phyloP scores from a whole-genome alignment of 2,113 vertebrate species.

The Thalassarche chlororhynchos region DNA sequence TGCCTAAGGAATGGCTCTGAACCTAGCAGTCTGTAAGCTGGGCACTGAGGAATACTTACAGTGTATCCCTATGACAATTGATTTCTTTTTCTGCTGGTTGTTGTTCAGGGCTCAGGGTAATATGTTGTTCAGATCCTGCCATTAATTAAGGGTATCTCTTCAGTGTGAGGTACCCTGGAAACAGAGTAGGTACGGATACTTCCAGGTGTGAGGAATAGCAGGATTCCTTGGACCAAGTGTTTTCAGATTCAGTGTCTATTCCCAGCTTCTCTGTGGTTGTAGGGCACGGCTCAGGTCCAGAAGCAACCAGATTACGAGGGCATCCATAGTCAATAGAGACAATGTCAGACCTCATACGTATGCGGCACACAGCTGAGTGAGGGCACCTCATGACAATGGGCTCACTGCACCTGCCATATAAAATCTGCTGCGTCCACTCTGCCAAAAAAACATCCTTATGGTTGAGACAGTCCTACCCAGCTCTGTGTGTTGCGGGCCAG shows the following conservation, averaged over 20 bases:
- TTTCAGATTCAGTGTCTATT: not conserved
- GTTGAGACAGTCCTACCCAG: not conserved
- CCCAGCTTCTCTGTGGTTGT: not conserved
- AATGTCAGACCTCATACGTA: not conserved
- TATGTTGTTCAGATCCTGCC: not conserved
- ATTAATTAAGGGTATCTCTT: not conserved
- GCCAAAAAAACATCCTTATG: not conserved
- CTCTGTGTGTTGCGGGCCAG: not conserved
- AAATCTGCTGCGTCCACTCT: not conserved
- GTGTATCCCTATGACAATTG: not conserved
- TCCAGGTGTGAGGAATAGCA: not conserved
- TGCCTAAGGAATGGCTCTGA: not conserved
- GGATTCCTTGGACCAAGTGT: not conserved
- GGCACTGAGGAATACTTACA: not conserved
- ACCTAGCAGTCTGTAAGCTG: not conserved
- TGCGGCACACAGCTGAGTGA: not conserved
- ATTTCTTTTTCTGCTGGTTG: not conserved
- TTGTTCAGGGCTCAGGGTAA: not conserved
- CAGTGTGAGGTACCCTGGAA: not conserved
- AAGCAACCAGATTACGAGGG: not conserved
- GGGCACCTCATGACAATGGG: not conserved
- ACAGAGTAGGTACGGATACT: not conserved
- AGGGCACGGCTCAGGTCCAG: not conserved
- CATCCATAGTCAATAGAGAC: fast-evolving
- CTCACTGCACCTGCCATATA: too few relatives aligned